Evolutionary conservation across 1,140 invertebrate species (phyloP), one percentile per base, ranked within the genome.

Genomic region (Trichomalopsis sarcophagae): DNA sequence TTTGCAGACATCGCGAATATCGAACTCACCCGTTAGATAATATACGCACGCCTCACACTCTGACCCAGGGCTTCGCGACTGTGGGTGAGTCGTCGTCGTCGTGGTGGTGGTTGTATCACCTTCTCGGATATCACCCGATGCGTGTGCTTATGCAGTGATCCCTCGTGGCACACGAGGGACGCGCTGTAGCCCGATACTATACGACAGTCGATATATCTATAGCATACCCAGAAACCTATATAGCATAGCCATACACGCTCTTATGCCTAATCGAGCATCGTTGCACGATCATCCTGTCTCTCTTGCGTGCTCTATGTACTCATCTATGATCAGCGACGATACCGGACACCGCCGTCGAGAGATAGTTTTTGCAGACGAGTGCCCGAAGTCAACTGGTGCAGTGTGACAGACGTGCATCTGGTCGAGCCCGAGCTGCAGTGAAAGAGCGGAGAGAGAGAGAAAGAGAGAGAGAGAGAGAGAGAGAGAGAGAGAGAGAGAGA

Each of bases 61-160:
- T 30, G 27, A 23, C 23, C 76, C 33, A 80, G 62, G 62, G 62
- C 78, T 68, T 80, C 68, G 62, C 55, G 33, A 69, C 62, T 80
- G 33, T 23, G 11, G 55, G 7, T 13, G 27, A n/a, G 50, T 80
- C 78, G 78, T 71, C 62, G n/a, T 69, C 6, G 21, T 80, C 78
- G 78, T 71, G 33, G n/a, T 69, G 3, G 21, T 3, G 33, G 17
- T 33, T 71, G 9, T 71, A 27, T 71, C 68, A 30, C 23, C 68
- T 33, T 30, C 68, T 71, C 69, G 27, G 3, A 33, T 23, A 30
- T 33, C 13, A 33, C n/a, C n/a, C 30, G n/a, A 33, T 71, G 7
- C 68, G 68, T 74, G 10, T 36, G 7, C 33, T 3, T 30, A 17
- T 36, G 33, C 40, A 44, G 71, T 74, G 23, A 33, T 69, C n/a